Base-by-base conservation (phyloP, 2,113 vertebrate species). In the Crotalus horridus region DNA sequence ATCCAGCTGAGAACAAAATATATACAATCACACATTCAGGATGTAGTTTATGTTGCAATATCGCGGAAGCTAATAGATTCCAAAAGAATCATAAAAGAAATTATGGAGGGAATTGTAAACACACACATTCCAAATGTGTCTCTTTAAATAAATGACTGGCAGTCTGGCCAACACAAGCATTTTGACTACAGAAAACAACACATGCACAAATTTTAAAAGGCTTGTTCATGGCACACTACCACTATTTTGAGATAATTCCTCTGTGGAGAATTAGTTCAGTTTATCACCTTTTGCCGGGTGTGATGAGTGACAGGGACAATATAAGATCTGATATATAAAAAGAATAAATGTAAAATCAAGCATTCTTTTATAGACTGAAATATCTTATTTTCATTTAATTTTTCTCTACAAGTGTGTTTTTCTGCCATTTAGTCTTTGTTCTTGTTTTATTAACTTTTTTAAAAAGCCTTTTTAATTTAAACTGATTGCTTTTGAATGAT, bases 191-290 rank as follows among this genome's bases (percentile, higher is more conserved):
- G 89, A 89, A 87, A 89, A 90, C 58, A 88, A 51, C 53, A 89
- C 48, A 91, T 54, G 87, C 74, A n/a, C 39, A 93, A 74, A 26
- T 51, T 94, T 85, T n/a, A 91, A 89, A 93, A 94, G 61, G 74
- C 74, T 87, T 64, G 29, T 89, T 91, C 74, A 53, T 43, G 11
- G 13, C 81, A 89, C 13, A 2, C 21, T 39, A 54, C 17, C 23
- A 85, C 26, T 56, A 29, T 85, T 51, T 43, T 24, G 56, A 87
- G 74, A 91, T 69, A 88, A 89, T 91, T 90, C 46, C 53, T 87
- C 33, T 51, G 48, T 89, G 93, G 39, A 90, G 90, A 53, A 91
- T 59, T 59, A 59, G 29, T 94, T 94, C 91, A 88, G 29, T 39
- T 69, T 58, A 53, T 74, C 24, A 33, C n/a, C 46, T 53, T 88